Base-by-base conservation (phyloP, 2,113 vertebrate genomes). In the Plotosus lineatus region DNA sequence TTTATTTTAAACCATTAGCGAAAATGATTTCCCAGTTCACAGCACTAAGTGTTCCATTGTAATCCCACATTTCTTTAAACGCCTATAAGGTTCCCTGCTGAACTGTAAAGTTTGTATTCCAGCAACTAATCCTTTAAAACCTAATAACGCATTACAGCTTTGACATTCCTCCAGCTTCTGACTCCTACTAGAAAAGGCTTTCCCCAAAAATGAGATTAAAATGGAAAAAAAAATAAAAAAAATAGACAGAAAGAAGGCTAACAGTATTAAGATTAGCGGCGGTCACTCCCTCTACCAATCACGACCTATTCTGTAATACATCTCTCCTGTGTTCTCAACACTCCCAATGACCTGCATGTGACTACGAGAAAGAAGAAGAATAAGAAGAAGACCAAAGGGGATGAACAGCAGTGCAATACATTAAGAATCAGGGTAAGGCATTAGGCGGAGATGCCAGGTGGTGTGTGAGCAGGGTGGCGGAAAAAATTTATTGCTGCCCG, bases 391-490 rank as follows among this genome's bases (percentile, higher is more conserved):
- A 38, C n/a, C 36, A n/a, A 3, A 77, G 74, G 46, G 56, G 21
- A 17, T 36, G n/a, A 28, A 40, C n/a, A 58, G 14, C n/a, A 44
- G 53, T 17, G 11, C 26, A 31, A 48, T 60, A 80, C 78, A 58
- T 72, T 81, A 75, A 19, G 48, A 31, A 46, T 21, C 46, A 66
- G 79, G 42, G 60, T 75, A 60, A 66, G 71, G 72, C 26, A 69
- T 28, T 51, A 74, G 71, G 23, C 38, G 40, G 33, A 33, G 33
- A 40, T 55, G 50, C 48, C 50, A 58, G 50, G 61, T 58, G 51
- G 74, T 48, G 63, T 44, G 60, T 42, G 60, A 68, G 60, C 58
- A 75, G 58, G 58, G 46, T 53, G 23, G 8, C 48, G 69, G 36
- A 75, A 76, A 81, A 46, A 75, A 81, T 63, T 51, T 6, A 10